phyloP scores from a whole-genome alignment of 2,797 vertebrate genomes.

The Phataginus tetradactyla region DNA sequence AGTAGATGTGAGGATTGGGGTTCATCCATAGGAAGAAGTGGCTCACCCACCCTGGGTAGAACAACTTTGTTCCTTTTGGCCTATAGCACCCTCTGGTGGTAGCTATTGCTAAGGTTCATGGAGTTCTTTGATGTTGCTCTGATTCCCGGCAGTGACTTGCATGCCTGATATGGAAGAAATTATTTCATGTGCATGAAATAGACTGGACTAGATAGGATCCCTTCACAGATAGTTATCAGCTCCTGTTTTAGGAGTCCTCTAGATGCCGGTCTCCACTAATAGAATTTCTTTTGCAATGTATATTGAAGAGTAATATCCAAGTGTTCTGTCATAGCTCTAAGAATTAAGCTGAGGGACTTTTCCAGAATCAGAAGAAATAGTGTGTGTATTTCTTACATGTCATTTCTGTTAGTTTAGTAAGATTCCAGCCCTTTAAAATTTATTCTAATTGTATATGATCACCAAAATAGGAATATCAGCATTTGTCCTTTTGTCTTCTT shows the following conservation, averaged over 20 bases:
- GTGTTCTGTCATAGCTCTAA: neutral
- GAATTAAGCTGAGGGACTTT: neutral
- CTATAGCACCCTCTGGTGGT: slow-evolving; percentile 33
- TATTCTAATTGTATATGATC: neutral
- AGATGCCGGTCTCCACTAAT: neutral
- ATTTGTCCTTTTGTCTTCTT: neutral
- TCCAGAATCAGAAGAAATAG: slow-evolving; percentile 3
- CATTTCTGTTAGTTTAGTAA: neutral
- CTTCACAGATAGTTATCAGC: neutral
- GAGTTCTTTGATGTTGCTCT: neutral
- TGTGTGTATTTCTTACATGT: neutral
- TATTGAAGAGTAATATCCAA: neutral
- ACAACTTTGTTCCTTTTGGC: neutral
- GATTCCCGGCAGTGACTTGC: neutral
- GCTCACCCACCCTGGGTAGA: neutral
- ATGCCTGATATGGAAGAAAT: neutral
- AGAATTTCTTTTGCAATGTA: neutral
- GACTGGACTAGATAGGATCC: neutral
- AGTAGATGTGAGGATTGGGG: neutral
- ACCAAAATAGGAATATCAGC: neutral
- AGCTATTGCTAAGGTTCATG: neutral
- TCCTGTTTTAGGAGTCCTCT: neutral
- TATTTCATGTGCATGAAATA: neutral
- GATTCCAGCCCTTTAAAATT: neutral
- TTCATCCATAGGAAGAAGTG: neutral